Percentiles rank a stretch among this genome's conserved stretches.
Evolutionary conservation across 23 tunicate genomes (phyloP).

Genomic region (Styela clava): DNA sequence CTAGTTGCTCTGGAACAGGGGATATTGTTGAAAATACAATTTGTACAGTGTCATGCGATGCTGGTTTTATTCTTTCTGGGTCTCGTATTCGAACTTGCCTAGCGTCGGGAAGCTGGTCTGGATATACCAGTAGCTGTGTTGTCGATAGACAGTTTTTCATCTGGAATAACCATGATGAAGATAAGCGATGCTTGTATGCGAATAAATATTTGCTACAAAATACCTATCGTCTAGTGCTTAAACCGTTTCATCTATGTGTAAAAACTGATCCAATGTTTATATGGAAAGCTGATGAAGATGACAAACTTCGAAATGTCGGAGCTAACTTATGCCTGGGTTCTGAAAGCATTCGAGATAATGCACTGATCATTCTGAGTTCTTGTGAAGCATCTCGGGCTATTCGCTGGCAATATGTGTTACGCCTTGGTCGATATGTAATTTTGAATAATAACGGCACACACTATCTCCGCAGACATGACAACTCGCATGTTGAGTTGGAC

Average conservation of each 20-base stretch:
- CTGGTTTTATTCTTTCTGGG: background rate
- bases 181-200: background rate
- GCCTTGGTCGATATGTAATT: background rate
- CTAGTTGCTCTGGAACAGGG: slow-evolving; percentile 1
- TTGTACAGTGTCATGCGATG: slow-evolving; percentile 24
- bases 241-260: background rate
- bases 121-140: slow-evolving; percentile 7
- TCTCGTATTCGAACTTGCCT: slow-evolving; percentile 11
- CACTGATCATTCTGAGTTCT: slow-evolving; percentile 3
- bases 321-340: slow-evolving; percentile 34
- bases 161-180: background rate
- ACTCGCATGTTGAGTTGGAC: background rate
- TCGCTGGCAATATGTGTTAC: slow-evolving; percentile 30
- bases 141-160: slow-evolving; percentile 19
- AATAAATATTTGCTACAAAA: slow-evolving; percentile 26
- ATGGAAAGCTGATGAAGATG: slow-evolving; percentile 16
- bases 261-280: background rate
- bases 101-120: slow-evolving; percentile 25
- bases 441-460: background rate
- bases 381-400: slow-evolving; percentile 16
- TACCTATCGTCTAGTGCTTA: slow-evolving; percentile 3
- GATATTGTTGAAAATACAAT: background rate
- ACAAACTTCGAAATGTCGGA: slow-evolving; percentile 14
- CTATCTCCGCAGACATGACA: background rate
- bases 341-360: background rate